A percentile compares a stretch with the other conserved stretches of the same genome.
Evolutionary conservation across 2,113 vertebrate species (phyloP).

Genomic region (Struthidea cinerea): DNA sequence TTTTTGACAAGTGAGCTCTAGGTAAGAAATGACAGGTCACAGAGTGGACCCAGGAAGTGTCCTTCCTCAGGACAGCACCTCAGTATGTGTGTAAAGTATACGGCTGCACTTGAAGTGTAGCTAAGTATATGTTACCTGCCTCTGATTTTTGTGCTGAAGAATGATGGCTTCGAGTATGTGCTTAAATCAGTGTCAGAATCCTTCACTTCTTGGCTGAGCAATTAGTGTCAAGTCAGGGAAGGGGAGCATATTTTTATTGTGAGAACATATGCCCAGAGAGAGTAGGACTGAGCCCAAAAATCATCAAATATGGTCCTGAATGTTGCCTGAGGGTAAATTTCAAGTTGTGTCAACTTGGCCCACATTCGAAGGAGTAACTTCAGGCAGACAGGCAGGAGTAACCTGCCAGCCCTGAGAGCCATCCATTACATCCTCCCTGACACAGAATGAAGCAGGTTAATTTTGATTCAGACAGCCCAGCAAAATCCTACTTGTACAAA

Average conservation of each 20-base stretch:
- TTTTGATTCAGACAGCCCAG: constrained; percentile 39
- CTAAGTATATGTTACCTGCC: not conserved
- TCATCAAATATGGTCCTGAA: not conserved
- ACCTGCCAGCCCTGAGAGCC: not conserved
- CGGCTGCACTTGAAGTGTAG: not conserved
- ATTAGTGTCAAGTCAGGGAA: constrained; percentile 20
- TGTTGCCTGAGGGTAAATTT: constrained; percentile 20
- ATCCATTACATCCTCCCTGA: constrained; percentile 18
- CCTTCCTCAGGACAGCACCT: not conserved
- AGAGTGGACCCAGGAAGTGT: not conserved
- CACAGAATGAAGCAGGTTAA: constrained; percentile 38
- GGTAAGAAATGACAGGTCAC: not conserved
- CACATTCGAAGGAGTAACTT: not conserved
- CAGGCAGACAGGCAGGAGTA: not conserved
- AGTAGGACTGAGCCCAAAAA: constrained; percentile 18
- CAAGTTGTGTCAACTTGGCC: constrained; percentile 1
- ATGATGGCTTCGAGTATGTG: not conserved
- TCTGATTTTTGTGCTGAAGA: not conserved
- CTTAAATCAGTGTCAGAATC: constrained; percentile 14
- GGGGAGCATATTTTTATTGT: constrained; percentile 15
- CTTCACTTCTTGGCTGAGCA: constrained; percentile 9
- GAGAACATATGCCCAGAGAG: constrained; percentile 20
- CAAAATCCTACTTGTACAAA: not conserved
- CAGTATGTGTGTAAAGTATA: not conserved
- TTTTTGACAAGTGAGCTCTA: not conserved